A percentile compares a stretch with the other conserved stretches of the same genome.
Conservation (phyloP, 2,113 vertebrate genomes). For the Pollachius pollachius region DNA sequence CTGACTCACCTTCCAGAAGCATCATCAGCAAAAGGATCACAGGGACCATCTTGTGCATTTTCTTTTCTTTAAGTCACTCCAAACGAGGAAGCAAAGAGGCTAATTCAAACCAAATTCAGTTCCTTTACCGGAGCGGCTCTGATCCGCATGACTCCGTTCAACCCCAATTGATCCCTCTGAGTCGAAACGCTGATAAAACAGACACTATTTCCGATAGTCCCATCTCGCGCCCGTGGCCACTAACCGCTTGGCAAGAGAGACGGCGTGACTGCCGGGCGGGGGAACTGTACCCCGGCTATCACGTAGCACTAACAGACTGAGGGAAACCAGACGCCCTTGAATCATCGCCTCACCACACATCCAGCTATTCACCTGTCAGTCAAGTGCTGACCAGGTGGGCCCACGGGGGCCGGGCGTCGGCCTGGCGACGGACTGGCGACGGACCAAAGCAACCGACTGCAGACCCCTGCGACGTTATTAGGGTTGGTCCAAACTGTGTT, state of each 20-base stretch:
- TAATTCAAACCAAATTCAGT: conserved; percentile 6
- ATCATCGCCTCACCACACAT: conserved; percentile 49
- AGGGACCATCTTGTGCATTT: conserved; percentile 45
- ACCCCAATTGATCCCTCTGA: conserved; percentile 58
- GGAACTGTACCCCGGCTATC: conserved; percentile 74
- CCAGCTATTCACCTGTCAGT: conserved; percentile 62
- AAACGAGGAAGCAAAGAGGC: conserved; percentile 10
- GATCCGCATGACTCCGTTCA: conserved; percentile 50
- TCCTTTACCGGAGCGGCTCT: conserved; percentile 17
- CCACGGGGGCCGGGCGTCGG: neutral
- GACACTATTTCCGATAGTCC: conserved; percentile 33
- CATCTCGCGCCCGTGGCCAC: conserved; percentile 19
- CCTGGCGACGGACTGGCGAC: too few species aligned
- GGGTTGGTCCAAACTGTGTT: too few species aligned
- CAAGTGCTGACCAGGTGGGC: conserved; percentile 46
- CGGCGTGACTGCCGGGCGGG: conserved; percentile 34
- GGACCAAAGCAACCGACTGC: too few species aligned
- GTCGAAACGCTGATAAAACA: conserved; percentile 45
- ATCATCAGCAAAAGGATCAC: conserved; percentile 57
- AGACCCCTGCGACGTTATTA: too few species aligned
- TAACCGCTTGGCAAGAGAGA: conserved; percentile 54
- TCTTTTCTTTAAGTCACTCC: too few species aligned
- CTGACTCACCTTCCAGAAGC: conserved; percentile 65
- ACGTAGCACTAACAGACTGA: conserved; percentile 55
- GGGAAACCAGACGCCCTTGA: conserved; percentile 70